Percentiles rank a stretch among this genome's conserved stretches.
phyloP scores from a whole-genome alignment of 2,888 invertebrate genomes.

The Philaethria dido region DNA sequence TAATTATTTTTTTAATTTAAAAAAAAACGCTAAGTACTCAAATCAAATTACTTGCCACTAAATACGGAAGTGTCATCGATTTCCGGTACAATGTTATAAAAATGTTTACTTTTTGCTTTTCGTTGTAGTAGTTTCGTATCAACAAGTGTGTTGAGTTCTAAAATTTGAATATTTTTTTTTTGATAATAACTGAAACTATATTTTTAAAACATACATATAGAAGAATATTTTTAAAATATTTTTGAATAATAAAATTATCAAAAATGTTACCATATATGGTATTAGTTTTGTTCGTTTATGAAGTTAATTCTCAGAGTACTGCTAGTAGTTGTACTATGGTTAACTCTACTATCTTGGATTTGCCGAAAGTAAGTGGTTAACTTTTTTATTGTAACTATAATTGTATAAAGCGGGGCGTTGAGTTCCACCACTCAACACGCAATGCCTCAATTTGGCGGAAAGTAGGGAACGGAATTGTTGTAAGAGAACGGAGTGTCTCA shows the following conservation, averaged over 20 bases:
- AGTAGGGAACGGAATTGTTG: too few relatives aligned
- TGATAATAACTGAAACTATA: too few relatives aligned
- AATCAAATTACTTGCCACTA: background rate
- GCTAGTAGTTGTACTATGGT: slow-evolving; percentile 68
- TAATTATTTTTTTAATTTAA: slow-evolving; percentile 1
- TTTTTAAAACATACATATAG: too few relatives aligned
- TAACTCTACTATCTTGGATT: slow-evolving; percentile 66
- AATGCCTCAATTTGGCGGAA: too few relatives aligned
- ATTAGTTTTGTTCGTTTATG: slow-evolving; percentile 53
- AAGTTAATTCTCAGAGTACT: slow-evolving; percentile 60
- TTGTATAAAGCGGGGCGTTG: too few relatives aligned
- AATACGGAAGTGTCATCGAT: background rate
- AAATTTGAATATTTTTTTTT: background rate
- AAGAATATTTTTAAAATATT: too few relatives aligned
- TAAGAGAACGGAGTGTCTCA: too few relatives aligned
- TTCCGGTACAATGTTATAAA: slow-evolving; percentile 6
- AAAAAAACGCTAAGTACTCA: slow-evolving; percentile 1
- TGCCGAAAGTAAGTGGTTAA: slow-evolving; percentile 67
- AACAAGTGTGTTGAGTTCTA: background rate
- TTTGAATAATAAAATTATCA: background rate
- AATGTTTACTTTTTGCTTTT: background rate
- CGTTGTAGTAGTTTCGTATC: background rate
- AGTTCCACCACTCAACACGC: too few relatives aligned
- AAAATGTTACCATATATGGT: slow-evolving; percentile 61
- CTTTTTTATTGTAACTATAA: background rate